Conservation (phyloP, 1,140 invertebrate genomes). For the Eciton burchellii region DNA sequence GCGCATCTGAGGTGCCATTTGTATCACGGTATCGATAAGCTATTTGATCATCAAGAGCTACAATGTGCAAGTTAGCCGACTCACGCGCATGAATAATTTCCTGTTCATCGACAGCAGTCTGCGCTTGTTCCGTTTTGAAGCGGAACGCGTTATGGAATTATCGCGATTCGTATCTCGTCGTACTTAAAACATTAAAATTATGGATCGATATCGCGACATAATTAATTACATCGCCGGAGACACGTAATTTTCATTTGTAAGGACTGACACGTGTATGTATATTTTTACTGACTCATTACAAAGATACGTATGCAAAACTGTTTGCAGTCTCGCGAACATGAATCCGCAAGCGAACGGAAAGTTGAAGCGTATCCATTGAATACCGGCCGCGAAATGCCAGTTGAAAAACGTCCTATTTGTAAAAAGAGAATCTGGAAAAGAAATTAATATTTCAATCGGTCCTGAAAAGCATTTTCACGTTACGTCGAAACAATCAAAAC, state of each 20-base stretch:
- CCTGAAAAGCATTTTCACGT: constrained; percentile 42
- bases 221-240: background rate
- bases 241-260: too few species aligned
- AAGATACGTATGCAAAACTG: background rate
- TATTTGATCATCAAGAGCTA: constrained; percentile 30
- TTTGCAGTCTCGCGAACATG: too few species aligned
- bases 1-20: constrained; percentile 20
- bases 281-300: too few species aligned
- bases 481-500: constrained; percentile 18
- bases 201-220: background rate
- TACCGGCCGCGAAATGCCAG: background rate
- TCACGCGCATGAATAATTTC: constrained; percentile 25
- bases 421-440: constrained; percentile 1
- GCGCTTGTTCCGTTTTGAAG: background rate
- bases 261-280: too few species aligned
- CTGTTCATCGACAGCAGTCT: constrained; percentile 14
- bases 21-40: constrained; percentile 38
- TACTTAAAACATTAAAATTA: constrained; percentile 13
- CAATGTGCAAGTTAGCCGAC: constrained; percentile 21
- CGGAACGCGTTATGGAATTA: constrained; percentile 15
- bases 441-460: constrained; percentile 21
- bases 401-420: constrained; percentile 10
- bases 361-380: background rate
- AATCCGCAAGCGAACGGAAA: too few species aligned
- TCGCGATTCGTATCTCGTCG: constrained; percentile 6